Base-by-base conservation (phyloP, 2,797 vertebrate species). In the Oophaga sylvatica region DNA sequence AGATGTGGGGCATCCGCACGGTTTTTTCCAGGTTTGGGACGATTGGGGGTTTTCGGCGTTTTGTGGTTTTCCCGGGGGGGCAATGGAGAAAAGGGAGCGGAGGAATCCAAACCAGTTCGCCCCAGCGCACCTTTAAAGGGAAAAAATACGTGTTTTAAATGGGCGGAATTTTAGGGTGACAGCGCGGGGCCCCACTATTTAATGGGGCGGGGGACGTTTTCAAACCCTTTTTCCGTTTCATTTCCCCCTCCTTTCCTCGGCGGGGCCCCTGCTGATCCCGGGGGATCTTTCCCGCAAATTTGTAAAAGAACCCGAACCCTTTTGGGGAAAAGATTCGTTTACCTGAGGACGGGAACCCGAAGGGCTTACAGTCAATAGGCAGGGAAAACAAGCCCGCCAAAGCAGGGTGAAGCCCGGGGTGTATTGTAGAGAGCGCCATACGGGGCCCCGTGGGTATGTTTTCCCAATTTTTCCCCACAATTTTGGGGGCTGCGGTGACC, bases 11-110 rank as follows among this genome's bases (percentile, higher is more conserved):
- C 95, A 96, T 96, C 89, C 94, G 95, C 73, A 97, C 91, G 0
- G 97, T 97, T 90, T 96, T n/a, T n/a, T n/a, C 95, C 84, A 93
- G 90, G 0, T 96, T 99, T 45, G 97, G 97, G 85, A 99, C 95
- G 15, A 98, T 96, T n/a, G n/a, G n/a, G n/a, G n/a, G 93, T 98
- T 94, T 87, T 97, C 97, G 85, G 96, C 94, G 89, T 96, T 92
- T 97, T 90, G 93, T 96, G 79, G n/a, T n/a, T n/a, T n/a, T 97
- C 95, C n/a, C n/a, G n/a, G n/a, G 20, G 96, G 94, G 48, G 93
- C 93, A 91, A 99, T 96, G 84, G 94, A 93, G 90, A 97, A 95
- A 13, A n/a, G n/a, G 88, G 82, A 13, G 91, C 87, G 0, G 93
- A 92, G 35, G 93, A 80, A 80, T 95, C 93, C 94, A 97, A 96